Base-by-base conservation (phyloP, 2,888 invertebrate species). In the Phanerotoma sp. region DNA sequence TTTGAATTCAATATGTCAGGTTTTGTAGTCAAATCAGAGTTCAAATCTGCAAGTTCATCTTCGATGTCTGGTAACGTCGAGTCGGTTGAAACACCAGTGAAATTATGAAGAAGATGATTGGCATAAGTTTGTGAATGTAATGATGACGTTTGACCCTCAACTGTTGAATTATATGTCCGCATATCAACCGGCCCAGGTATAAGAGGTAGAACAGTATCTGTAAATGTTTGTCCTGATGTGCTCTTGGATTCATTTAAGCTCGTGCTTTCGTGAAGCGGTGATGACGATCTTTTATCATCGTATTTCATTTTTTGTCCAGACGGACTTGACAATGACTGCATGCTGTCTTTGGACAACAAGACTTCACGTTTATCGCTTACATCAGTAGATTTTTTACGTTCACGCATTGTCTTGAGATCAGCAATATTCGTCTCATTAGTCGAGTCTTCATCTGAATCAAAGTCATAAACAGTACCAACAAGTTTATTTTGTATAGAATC, bases 111-210 rank as follows among this genome's bases (percentile, higher is more conserved):
- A 41, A 89, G 73, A 70, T 88, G 84, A 68, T 82, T 84, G 53
- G 83, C 82, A 61, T 83, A 86, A 0, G 84, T 81, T 60, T 86
- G 86, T 5, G 79, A 79, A 60, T 82, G 82, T 51, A 80, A 74
- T 15, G 80, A 78, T 16, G 84, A 81, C 3, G 79, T 79, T 54
- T 83, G 81, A 21, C 82, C 81, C 59, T 86, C 86, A 56, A 83
- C 80, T 2, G 82, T 79, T 22, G 79, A 81, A 69, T 86, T 89
- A 72, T 93, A 93, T 0, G 92, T 92, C 50, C 93, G 84, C 93
- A 93, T 93, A 73, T 93, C 92, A 0, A 93, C 93, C 0, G 93
- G 93, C 2, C 91, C 93, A 0, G 93, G 92, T 59, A 93, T 75
- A 47, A 92, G 84, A 0, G 90, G 87, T 62, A 85, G 82, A 6